These are phyloP conservation scores for Onychorhynchus coronatus DNA, from an alignment of 2,113 vertebrate species.

Conservation along the genomic window DNA sequence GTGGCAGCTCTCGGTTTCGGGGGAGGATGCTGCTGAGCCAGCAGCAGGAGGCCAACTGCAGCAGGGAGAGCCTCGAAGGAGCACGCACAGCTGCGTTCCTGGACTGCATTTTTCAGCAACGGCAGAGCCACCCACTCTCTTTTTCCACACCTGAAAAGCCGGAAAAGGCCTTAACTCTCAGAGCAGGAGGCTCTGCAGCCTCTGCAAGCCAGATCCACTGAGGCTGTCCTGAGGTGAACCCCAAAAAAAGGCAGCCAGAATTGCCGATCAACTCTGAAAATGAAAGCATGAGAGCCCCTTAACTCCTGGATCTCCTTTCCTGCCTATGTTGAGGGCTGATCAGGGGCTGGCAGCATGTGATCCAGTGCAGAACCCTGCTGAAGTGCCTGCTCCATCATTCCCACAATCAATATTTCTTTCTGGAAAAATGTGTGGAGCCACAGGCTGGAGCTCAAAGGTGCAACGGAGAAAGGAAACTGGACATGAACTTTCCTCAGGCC, in stretches of 20 bases:
- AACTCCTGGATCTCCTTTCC: not conserved
- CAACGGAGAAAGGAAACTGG: not conserved
- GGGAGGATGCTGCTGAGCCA: not conserved
- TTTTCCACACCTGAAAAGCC: not conserved
- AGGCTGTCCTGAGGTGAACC: not conserved
- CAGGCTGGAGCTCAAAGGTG: not conserved
- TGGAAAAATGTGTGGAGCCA: not conserved
- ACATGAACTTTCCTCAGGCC: not conserved
- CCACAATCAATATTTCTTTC: accelerated
- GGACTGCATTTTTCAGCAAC: not conserved
- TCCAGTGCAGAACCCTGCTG: not conserved
- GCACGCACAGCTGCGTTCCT: accelerated
- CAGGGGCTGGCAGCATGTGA: accelerated
- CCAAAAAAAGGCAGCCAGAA: not conserved
- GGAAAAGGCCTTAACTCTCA: not conserved
- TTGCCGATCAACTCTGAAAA: not conserved
- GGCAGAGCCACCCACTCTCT: not conserved
- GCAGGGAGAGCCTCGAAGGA: not conserved
- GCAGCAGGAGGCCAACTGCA: not conserved
- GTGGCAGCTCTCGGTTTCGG: accelerated
- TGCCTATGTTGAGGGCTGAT: not conserved
- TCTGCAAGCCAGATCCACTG: not conserved
- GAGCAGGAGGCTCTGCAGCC: not conserved
- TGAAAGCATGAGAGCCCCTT: not conserved
- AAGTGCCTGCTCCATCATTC: not conserved